phyloP scores from a whole-genome alignment of 2,888 invertebrate species.

The Philonicus albiceps region DNA sequence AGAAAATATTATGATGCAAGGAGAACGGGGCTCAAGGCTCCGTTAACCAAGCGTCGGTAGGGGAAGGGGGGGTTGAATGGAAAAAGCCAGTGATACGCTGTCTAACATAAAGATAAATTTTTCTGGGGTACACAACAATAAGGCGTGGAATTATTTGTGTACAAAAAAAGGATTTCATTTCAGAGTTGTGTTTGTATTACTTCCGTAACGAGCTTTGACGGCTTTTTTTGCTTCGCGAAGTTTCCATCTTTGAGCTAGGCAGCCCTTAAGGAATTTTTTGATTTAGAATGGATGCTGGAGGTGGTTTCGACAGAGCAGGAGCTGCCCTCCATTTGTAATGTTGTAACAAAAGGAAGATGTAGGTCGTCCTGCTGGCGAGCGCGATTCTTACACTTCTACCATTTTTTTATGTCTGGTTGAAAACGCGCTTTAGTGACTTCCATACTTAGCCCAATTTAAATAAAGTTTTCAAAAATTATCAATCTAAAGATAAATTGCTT shows the following conservation, averaged over 20 bases:
- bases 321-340: neutral
- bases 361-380: neutral
- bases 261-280: conserved; percentile 39
- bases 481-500: no score
- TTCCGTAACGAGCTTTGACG: conserved; percentile 39
- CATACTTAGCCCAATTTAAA: neutral
- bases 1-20: conserved; percentile 27
- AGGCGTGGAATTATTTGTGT: conserved; percentile 37
- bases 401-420: neutral
- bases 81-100: conserved; percentile 15
- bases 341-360: neutral
- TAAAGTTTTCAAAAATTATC: no score
- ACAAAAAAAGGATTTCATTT: conserved; percentile 36
- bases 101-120: conserved; percentile 38
- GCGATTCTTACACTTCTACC: neutral
- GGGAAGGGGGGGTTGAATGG: neutral
- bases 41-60: neutral
- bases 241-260: conserved; percentile 26
- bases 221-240: conserved; percentile 11
- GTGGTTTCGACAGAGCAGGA: neutral
- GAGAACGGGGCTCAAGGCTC: conserved; percentile 6
- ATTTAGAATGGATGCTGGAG: conserved; percentile 27
- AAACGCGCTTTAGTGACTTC: neutral
- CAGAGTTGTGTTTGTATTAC: conserved; percentile 33
- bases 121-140: conserved; percentile 40